phyloP scores from a whole-genome alignment of 2,797 vertebrate species.

The Labeo calbasu region DNA sequence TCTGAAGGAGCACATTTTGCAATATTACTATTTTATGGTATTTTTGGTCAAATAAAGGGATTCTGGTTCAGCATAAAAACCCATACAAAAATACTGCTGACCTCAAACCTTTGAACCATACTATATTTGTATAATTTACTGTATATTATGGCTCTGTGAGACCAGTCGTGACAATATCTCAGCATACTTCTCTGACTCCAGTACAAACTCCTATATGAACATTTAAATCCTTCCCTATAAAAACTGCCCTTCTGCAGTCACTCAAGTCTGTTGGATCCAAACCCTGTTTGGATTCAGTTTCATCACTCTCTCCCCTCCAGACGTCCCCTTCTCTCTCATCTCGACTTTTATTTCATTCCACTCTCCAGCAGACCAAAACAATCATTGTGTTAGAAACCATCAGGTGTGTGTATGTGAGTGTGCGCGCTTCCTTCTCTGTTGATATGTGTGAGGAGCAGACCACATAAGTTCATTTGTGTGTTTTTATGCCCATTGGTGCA shows the following conservation, averaged over 20 bases:
- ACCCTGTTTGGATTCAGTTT: slow-evolving; percentile 22
- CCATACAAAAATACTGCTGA: background rate
- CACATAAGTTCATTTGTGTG: slow-evolving; percentile 40
- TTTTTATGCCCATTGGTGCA: slow-evolving; percentile 35
- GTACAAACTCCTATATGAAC: background rate
- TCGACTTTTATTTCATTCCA: slow-evolving; percentile 23
- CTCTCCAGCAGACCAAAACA: slow-evolving; percentile 28
- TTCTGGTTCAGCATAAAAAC: background rate
- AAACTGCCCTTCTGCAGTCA: slow-evolving; percentile 5
- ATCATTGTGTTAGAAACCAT: slow-evolving; percentile 7
- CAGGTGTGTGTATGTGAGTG: slow-evolving; percentile 10
- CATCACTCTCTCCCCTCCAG: slow-evolving; percentile 24
- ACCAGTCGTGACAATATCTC: background rate
- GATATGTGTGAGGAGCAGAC: slow-evolving; percentile 32
- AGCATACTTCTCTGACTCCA: background rate
- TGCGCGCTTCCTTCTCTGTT: slow-evolving; percentile 42
- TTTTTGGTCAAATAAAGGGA: background rate
- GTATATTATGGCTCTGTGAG: background rate
- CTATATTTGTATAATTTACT: background rate
- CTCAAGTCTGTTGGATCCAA: slow-evolving; percentile 25
- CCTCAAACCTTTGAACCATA: background rate
- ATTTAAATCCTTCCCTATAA: slow-evolving; percentile 11
- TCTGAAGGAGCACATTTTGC: background rate
- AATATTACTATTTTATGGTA: background rate
- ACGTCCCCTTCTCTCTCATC: background rate